Percentiles rank a stretch among this genome's conserved stretches.
These are phyloP conservation scores for Nilaparvata lugens DNA, from an alignment of 1,140 invertebrate genomes.

Conservation along the genomic window DNA sequence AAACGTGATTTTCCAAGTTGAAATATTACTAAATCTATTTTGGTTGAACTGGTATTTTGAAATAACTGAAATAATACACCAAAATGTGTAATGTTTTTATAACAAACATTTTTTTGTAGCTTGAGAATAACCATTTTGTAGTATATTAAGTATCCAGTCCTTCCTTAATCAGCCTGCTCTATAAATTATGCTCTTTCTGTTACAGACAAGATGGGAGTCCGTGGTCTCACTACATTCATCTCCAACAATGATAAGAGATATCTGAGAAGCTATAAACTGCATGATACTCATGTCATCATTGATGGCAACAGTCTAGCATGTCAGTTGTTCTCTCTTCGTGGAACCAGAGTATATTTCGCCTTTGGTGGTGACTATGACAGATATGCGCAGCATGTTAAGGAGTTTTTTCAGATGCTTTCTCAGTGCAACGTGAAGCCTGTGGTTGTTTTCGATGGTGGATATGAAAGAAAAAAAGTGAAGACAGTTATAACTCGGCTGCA, in stretches of 20 bases:
- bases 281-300: conserved; percentile 62
- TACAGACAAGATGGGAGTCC: conserved; percentile 56
- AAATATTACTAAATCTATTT: too few species aligned
- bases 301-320: conserved; percentile 72
- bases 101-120: too few species aligned
- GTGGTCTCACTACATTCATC: conserved; percentile 72
- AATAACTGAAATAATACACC: too few species aligned
- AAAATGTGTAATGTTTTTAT: too few species aligned
- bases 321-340: conserved; percentile 54
- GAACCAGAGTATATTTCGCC: conserved; percentile 45
- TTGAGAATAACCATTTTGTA: too few species aligned
- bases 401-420: conserved; percentile 60
- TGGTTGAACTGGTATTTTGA: too few species aligned
- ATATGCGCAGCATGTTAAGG: conserved; percentile 47
- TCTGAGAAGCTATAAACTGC: conserved; percentile 51
- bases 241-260: conserved; percentile 52
- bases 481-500: conserved; percentile 53
- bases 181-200: too few species aligned
- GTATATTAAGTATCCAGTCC: too few species aligned
- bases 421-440: conserved; percentile 66
- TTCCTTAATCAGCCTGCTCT: too few species aligned
- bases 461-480: conserved; percentile 61
- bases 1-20: too few species aligned
- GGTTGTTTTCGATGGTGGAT: conserved; percentile 76
- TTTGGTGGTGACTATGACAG: conserved; percentile 85